Base-by-base conservation (phyloP, 2,113 vertebrate genomes). In the Myxocyprinus asiaticus region DNA sequence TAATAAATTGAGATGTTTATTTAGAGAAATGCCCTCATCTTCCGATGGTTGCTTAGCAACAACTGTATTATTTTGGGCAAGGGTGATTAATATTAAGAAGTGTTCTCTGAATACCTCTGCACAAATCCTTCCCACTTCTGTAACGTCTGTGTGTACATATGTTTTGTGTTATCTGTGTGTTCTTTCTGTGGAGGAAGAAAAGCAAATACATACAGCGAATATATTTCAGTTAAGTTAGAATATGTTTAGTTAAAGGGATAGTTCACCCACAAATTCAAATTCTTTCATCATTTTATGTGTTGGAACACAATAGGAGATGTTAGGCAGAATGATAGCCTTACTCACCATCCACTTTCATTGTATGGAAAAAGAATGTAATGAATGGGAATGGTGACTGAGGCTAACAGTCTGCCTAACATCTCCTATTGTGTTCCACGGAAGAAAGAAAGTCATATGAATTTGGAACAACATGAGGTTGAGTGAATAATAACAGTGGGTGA, bases 1-100 rank as follows among this genome's bases (percentile, higher is more conserved):
- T 76, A 76, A 76, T 65, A 76, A 42, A 76, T 66, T 51, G 62
- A 65, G 62, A 72, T 84, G 73, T 84, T 84, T 84, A 84, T 84
- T 84, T 81, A 81, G 76, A 84, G 80, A 84, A 84, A 81, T 84
- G 78, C 71, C 76, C 78, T 76, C 62, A 81, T 84, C 66, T 56
- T n/a, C 51, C 3, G 42, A 84, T 73, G 79, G 83, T 84, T 84
- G 83, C 83, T 79, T 59, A 81, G 83, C 83, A 81, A 84, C 83
- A 81, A 81, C 79, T 63, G 71, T 81, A 84, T 84, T 84, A 84
- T 84, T 84, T 84, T 79, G 77, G 76, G 83, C 77, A 56, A 76
- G 83, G 81, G 80, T 84, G 83, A 84, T 84, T 84, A 84, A 84
- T 84, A 84, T 84, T 78, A 84, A 80, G 79, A 76, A 81, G 80